These are phyloP conservation scores for Zoanthus gigantus DNA, from an alignment of 92 coral and sea anemone species.

Conservation along the genomic window DNA sequence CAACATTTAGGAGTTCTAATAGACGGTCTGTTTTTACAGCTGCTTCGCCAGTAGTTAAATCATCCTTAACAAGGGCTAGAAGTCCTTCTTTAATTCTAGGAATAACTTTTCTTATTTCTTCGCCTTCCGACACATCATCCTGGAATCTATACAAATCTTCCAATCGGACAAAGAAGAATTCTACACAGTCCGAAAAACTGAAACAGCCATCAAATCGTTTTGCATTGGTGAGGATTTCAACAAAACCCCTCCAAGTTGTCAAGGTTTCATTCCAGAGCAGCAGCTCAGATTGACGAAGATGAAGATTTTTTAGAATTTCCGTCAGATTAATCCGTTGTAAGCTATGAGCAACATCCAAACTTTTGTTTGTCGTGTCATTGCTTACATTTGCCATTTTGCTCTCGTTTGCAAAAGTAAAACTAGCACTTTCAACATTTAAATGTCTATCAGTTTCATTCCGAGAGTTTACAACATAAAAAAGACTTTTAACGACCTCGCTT, in stretches of 20 bases:
- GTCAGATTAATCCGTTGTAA: neutral
- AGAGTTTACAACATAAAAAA: constrained; percentile 21
- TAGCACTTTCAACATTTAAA: neutral
- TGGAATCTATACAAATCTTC: constrained; percentile 52
- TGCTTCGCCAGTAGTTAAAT: constrained; percentile 9
- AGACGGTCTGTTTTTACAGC: neutral
- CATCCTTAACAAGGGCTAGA: constrained; percentile 5
- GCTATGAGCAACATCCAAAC: neutral
- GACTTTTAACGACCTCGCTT: constrained; percentile 46
- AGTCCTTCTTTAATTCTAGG: neutral
- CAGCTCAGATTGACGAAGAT: neutral
- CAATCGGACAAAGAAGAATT: constrained; percentile 37
- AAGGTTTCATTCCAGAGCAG: constrained; percentile 44
- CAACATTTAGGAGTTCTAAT: constrained; percentile 22
- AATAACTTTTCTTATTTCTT: neutral
- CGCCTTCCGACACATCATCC: constrained; percentile 30
- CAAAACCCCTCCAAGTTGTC: constrained; percentile 24
- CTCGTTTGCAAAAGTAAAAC: neutral
- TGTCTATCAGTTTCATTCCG: constrained; percentile 4
- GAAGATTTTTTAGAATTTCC: constrained; percentile 2
- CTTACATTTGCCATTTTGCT: neutral
- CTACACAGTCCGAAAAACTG: constrained; percentile 54
- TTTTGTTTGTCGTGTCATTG: neutral
- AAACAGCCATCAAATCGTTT: constrained; percentile 56
- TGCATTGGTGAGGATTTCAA: constrained; percentile 24